Evolutionary conservation across 64 coral and sea anemone genomes (phyloP).

Genomic region (Pocillopora damicornis): DNA sequence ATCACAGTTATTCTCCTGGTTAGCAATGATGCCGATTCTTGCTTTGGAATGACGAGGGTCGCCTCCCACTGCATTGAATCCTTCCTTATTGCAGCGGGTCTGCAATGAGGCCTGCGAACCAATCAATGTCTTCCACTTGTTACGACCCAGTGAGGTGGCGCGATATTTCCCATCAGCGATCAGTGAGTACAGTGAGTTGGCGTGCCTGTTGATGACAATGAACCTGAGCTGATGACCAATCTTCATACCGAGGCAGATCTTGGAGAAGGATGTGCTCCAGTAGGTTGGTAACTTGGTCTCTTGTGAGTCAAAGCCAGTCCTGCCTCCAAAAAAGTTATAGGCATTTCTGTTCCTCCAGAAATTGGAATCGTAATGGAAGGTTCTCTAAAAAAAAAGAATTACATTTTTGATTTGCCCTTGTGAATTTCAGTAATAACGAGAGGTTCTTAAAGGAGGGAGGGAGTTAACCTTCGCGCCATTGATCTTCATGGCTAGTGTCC

Average conservation of each 20-base stretch:
- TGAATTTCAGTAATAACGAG: too few species aligned
- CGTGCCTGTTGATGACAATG: not conserved
- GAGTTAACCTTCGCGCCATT: not conserved
- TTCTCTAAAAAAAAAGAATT: not conserved
- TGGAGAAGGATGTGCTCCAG: too few species aligned
- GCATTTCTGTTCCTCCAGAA: not conserved
- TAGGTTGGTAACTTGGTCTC: too few species aligned
- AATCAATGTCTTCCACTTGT: conserved; percentile 41
- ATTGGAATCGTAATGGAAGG: not conserved
- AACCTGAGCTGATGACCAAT: not conserved
- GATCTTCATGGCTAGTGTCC: not conserved
- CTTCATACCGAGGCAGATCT: too few species aligned
- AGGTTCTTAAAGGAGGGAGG: too few species aligned
- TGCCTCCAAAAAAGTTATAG: too few species aligned
- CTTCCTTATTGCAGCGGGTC: conserved; percentile 28
- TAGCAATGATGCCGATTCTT: too few species aligned
- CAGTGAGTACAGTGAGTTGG: conserved; percentile 15
- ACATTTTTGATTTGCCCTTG: not conserved
- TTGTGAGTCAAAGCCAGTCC: too few species aligned
- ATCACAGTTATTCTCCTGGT: too few species aligned
- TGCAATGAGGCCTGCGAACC: conserved; percentile 11
- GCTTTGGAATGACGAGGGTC: too few species aligned
- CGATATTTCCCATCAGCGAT: conserved; percentile 35
- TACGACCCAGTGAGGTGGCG: not conserved
- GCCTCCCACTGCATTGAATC: conserved; percentile 13